A percentile compares a stretch with the other conserved stretches of the same genome.
Evolutionary conservation across 2,113 vertebrate genomes (phyloP).

Genomic region (Ctenomys sociabilis): DNA sequence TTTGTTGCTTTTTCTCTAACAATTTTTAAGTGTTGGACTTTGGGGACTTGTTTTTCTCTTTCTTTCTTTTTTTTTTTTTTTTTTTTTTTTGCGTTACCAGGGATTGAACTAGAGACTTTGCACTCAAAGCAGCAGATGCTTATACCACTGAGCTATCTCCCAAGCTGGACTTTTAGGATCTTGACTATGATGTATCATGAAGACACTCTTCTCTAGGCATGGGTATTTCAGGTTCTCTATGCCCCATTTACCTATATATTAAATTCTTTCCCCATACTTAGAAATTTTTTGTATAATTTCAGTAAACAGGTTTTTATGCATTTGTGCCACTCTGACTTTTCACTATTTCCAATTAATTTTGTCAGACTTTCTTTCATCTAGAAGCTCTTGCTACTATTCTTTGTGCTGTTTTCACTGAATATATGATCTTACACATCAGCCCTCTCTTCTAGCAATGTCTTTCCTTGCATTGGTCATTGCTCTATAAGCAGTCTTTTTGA

Average conservation of each 20-base stretch:
- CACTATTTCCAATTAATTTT: not conserved
- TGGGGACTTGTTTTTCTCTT: not conserved
- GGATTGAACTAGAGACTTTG: no score
- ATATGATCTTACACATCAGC: not conserved
- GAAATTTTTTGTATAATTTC: not conserved
- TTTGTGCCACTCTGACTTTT: not conserved
- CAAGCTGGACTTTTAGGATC: not conserved
- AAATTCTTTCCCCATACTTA: not conserved
- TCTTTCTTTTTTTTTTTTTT: no score
- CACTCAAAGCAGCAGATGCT: no score
- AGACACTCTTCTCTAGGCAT: not conserved
- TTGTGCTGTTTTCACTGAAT: not conserved
- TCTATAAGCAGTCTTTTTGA: not conserved
- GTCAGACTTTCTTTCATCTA: not conserved
- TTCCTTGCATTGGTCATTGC: not conserved
- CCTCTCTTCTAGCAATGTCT: not conserved
- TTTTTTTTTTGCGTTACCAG: no score
- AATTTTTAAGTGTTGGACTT: not conserved
- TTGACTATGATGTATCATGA: not conserved
- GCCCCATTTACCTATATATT: not conserved
- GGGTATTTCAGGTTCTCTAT: not conserved
- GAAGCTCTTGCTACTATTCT: not conserved
- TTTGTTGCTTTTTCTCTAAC: not conserved
- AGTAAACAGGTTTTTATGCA: not conserved
- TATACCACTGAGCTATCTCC: no score